A percentile compares a stretch with the other conserved stretches of the same genome.
Conservation (phyloP, 2,888 invertebrate species). For the Athalia circularis region DNA sequence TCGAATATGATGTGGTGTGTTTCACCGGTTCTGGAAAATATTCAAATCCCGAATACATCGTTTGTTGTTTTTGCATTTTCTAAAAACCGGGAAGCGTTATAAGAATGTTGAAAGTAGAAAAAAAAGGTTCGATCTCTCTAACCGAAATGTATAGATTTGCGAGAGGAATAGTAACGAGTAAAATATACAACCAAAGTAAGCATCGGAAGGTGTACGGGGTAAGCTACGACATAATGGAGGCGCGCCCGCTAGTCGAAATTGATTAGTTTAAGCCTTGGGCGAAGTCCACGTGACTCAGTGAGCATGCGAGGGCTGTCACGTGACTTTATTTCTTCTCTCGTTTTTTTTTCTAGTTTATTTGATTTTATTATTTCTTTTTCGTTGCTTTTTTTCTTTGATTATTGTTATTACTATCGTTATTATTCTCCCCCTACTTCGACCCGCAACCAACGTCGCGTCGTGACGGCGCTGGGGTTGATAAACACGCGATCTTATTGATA, state of each 20-base stretch:
- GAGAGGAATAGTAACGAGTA: too few species aligned
- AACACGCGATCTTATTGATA: conserved; percentile 40
- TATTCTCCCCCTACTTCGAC: background rate
- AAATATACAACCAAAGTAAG: too few species aligned
- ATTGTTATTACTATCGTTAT: background rate
- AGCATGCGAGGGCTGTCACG: conserved; percentile 39
- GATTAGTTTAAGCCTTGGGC: conserved; percentile 38
- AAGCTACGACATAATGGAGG: conserved; percentile 22
- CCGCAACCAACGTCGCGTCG: background rate
- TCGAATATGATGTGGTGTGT: too few species aligned
- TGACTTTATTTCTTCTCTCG: conserved; percentile 15
- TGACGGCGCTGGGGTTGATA: conserved; percentile 9
- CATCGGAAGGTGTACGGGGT: background rate
- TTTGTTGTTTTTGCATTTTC: too few species aligned
- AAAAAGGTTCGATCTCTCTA: too few species aligned
- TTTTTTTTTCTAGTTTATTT: background rate
- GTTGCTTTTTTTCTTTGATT: background rate
- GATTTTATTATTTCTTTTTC: background rate
- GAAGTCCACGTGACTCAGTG: conserved; percentile 35
- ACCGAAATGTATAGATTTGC: too few species aligned
- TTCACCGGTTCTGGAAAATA: too few species aligned
- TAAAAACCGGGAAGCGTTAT: too few species aligned
- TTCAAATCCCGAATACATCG: too few species aligned
- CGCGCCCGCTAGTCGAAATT: conserved; percentile 34
- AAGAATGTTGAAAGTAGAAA: too few species aligned